Percentiles rank a stretch among this genome's conserved stretches.
Conservation (phyloP, 2,888 invertebrate species). For the Euclidia mi region DNA sequence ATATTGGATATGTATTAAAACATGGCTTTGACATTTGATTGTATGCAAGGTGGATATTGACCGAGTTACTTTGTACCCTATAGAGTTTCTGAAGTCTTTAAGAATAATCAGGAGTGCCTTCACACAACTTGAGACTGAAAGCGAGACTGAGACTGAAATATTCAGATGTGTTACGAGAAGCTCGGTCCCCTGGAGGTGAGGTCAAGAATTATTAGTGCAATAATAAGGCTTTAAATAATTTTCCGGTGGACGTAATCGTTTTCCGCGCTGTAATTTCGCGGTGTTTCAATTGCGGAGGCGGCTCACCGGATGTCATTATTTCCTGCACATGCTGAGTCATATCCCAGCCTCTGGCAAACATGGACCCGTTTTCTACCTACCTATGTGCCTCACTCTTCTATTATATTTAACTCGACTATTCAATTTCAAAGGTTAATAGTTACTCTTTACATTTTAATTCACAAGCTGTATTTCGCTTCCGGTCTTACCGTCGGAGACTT, state of each 20-base stretch:
- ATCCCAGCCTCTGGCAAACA: slow-evolving; percentile 34
- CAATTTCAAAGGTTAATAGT: neutral
- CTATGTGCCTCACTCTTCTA: slow-evolving; percentile 1
- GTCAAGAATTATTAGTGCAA: slow-evolving; percentile 59
- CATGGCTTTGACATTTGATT: too few species aligned
- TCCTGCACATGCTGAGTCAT: slow-evolving; percentile 67
- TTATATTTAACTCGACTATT: neutral
- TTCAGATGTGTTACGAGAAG: slow-evolving; percentile 24
- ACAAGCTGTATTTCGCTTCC: slow-evolving; percentile 1
- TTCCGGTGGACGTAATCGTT: slow-evolving; percentile 73
- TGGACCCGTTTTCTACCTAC: slow-evolving; percentile 26
- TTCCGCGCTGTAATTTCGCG: slow-evolving; percentile 75
- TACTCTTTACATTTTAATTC: slow-evolving; percentile 3
- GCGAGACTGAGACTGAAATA: too few species aligned
- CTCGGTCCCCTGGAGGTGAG: slow-evolving; percentile 8
- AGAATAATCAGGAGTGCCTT: too few species aligned
- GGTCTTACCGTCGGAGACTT: slow-evolving; percentile 1
- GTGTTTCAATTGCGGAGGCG: slow-evolving; percentile 75
- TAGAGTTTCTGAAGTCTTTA: too few species aligned
- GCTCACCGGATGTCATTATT: slow-evolving; percentile 80
- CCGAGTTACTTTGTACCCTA: too few species aligned
- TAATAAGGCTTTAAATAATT: slow-evolving; percentile 71
- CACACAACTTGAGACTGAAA: too few species aligned
- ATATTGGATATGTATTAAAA: too few species aligned
- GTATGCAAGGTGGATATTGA: too few species aligned